Evolutionary conservation across 2,888 invertebrate genomes (phyloP).

Genomic region (Drosophila rubida): DNA sequence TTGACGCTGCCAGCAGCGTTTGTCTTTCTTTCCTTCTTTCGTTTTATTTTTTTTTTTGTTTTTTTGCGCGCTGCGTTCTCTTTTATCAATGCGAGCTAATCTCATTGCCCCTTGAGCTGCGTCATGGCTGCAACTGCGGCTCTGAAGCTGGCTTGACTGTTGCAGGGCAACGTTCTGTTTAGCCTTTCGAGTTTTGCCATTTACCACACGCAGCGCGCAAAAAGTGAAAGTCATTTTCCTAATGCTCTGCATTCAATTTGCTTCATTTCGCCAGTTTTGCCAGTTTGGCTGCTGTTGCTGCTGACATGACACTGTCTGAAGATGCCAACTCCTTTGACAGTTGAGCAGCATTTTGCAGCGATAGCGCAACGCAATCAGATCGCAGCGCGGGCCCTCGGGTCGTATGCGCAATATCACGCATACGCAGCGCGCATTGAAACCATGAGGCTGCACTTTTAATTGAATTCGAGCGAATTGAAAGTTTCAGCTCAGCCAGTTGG

Average conservation of each 20-base stretch:
- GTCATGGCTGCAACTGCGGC: constrained; percentile 38
- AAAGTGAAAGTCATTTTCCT: constrained; percentile 73
- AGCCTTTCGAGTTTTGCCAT: background rate
- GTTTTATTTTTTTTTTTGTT: background rate
- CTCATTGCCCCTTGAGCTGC: constrained; percentile 42
- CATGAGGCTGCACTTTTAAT: constrained; percentile 72
- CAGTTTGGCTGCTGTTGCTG: constrained; percentile 31
- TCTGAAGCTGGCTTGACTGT: constrained; percentile 9
- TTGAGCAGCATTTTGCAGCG: constrained; percentile 8
- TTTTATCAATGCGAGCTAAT: constrained; percentile 45
- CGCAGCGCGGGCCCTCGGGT: constrained; percentile 39
- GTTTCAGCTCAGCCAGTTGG: constrained; percentile 44
- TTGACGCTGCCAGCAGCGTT: constrained; percentile 34
- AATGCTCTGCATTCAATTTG: constrained; percentile 49
- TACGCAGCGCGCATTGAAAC: constrained; percentile 46
- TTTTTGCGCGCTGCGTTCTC: background rate
- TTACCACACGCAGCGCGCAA: constrained; percentile 1
- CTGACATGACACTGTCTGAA: constrained; percentile 45
- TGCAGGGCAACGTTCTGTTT: constrained; percentile 34
- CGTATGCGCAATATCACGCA: constrained; percentile 76
- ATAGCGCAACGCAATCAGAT: constrained; percentile 45
- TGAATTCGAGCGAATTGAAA: constrained; percentile 72
- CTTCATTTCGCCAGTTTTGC: background rate
- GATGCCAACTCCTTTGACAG: constrained; percentile 49
- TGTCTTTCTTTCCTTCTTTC: background rate